Percentiles rank a stretch among this genome's conserved stretches.
phyloP scores from a whole-genome alignment of 2,888 invertebrate species.

The Digitonthophagus gazella region DNA sequence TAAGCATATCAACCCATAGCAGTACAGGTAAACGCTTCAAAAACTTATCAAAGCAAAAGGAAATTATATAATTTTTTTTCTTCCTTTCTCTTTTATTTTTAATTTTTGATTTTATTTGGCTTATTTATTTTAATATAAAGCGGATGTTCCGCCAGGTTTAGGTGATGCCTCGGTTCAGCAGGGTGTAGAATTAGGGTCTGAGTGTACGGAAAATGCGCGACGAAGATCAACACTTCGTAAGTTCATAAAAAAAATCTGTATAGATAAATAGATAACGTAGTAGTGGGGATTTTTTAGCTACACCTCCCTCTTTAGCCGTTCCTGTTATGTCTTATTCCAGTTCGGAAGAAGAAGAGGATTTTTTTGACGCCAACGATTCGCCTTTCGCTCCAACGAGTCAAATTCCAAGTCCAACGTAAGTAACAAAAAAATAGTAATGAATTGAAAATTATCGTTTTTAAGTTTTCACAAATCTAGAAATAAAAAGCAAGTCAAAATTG shows the following conservation, averaged over 20 bases:
- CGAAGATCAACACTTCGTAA: constrained; percentile 45
- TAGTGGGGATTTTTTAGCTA: constrained; percentile 47
- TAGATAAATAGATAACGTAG: too few relatives aligned
- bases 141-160: constrained; percentile 32
- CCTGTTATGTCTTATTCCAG: constrained; percentile 97
- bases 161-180: constrained; percentile 52
- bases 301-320: constrained; percentile 66
- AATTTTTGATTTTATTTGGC: not conserved
- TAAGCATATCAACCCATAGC: constrained; percentile 25
- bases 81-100: not conserved
- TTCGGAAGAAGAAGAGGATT: constrained; percentile 93
- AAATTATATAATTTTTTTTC: not conserved
- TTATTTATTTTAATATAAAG: not conserved
- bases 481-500: too few relatives aligned
- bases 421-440: too few relatives aligned
- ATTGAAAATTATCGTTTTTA: too few relatives aligned
- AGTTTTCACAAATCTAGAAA: too few relatives aligned
- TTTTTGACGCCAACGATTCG: constrained; percentile 87
- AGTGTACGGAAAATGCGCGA: constrained; percentile 57
- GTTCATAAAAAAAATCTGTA: too few relatives aligned
- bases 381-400: constrained; percentile 52
- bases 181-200: constrained; percentile 65
- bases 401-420: constrained; percentile 48
- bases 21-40: constrained; percentile 20
- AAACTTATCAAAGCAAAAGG: not conserved